Conservation (phyloP, 2,888 invertebrate species). For the Pristionchus arcanus region DNA sequence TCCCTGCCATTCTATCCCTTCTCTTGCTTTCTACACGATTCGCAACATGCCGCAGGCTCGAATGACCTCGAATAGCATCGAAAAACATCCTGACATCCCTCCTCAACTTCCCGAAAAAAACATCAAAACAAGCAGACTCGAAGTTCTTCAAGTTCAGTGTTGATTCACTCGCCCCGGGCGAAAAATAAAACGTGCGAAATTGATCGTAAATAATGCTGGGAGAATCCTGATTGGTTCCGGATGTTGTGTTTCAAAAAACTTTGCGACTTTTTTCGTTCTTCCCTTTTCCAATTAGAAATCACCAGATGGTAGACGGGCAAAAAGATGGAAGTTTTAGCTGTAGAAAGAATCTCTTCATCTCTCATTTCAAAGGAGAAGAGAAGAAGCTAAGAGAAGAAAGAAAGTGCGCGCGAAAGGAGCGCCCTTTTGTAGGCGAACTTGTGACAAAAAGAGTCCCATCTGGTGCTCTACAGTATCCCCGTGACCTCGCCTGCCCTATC, state of each 20-base stretch:
- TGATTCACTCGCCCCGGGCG: not conserved
- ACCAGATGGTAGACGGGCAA: conserved; percentile 24
- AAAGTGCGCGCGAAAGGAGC: not conserved
- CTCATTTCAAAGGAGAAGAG: not conserved
- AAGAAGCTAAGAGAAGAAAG: conserved; percentile 7
- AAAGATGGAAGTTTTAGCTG: not conserved
- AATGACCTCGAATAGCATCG: not conserved
- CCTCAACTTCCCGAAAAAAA: not conserved
- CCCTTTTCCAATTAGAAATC: not conserved
- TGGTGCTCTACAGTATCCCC: not conserved
- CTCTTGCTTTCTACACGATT: not conserved
- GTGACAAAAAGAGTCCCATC: conserved; percentile 6
- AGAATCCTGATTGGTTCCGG: conserved; percentile 19
- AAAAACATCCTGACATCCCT: not conserved
- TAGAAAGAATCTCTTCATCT: not conserved
- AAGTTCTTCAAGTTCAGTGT: not conserved
- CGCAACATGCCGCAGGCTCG: conserved; percentile 4
- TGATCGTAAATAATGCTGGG: not conserved
- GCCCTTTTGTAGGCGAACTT: not conserved
- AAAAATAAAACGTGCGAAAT: conserved; percentile 33
- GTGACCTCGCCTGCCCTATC: not conserved
- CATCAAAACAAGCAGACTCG: not conserved
- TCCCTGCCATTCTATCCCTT: conserved; percentile 5
- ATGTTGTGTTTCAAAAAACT: conserved; percentile 18
- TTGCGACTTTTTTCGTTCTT: not conserved